phyloP scores from a whole-genome alignment of 2,797 vertebrate species.

The Telmatherina bonti region DNA sequence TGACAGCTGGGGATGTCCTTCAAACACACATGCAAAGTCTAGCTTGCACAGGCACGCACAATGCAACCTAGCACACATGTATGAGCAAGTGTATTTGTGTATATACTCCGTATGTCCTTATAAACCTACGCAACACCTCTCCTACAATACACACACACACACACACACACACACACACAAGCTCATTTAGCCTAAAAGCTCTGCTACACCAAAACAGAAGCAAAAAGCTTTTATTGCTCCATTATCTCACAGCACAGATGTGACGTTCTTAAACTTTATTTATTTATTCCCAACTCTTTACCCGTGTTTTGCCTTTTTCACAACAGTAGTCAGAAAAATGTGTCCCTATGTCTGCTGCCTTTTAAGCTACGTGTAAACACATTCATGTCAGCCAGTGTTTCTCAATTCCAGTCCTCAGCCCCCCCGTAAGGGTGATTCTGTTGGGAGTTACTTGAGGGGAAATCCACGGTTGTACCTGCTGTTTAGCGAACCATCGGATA shows the following conservation, averaged over 20 bases:
- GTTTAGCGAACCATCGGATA: neutral
- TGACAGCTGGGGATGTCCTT: constrained; percentile 27
- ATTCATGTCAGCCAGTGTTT: neutral
- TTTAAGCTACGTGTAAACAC: neutral
- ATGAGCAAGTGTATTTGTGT: neutral
- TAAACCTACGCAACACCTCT: constrained; percentile 8
- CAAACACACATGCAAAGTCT: neutral
- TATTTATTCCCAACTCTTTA: constrained; percentile 10
- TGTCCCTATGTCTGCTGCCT: neutral
- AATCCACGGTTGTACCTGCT: neutral
- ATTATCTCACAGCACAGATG: constrained; percentile 60
- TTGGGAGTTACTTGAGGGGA: neutral
- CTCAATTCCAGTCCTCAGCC: too few relatives aligned
- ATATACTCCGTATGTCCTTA: neutral
- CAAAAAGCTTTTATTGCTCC: constrained; percentile 63
- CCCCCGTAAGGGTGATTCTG: too few relatives aligned
- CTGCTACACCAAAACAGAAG: constrained; percentile 29
- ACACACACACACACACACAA: constrained; percentile 9
- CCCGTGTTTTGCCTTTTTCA: constrained; percentile 1
- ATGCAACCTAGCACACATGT: too few relatives aligned
- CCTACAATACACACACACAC: neutral
- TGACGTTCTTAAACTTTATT: constrained; percentile 40
- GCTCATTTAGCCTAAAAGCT: constrained; percentile 60
- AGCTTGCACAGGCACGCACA: neutral
- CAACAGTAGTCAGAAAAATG: neutral